Evolutionary conservation across 2,888 invertebrate species (phyloP).

Genomic region (Aspidiotus rigidus): DNA sequence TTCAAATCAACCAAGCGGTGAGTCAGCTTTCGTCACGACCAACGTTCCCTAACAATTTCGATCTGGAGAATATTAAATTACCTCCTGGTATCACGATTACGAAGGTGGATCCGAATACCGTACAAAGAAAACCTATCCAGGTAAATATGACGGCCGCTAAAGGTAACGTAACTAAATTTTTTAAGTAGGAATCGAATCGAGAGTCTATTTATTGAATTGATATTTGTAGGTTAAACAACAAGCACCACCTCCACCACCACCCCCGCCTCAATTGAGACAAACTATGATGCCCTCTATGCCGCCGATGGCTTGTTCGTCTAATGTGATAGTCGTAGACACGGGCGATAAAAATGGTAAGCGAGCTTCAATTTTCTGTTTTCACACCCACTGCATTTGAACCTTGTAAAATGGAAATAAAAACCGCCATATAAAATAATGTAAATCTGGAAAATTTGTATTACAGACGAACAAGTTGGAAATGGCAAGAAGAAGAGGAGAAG

Average conservation of each 20-base stretch:
- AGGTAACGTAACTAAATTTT: neutral
- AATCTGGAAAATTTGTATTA: slow-evolving; percentile 22
- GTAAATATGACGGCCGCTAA: neutral
- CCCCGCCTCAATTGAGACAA: slow-evolving; percentile 18
- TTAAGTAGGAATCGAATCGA: neutral
- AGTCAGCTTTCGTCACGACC: slow-evolving; percentile 38
- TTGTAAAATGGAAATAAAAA: neutral
- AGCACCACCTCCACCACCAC: slow-evolving; percentile 8
- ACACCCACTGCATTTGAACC: too few species aligned
- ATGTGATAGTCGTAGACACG: slow-evolving; percentile 54
- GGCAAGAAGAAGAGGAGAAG: slow-evolving; percentile 28
- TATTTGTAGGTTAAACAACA: slow-evolving; percentile 20
- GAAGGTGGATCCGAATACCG: slow-evolving; percentile 43
- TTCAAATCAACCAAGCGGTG: slow-evolving; percentile 40
- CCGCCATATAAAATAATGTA: neutral
- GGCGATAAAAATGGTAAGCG: slow-evolving; percentile 40
- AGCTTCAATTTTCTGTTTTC: too few species aligned
- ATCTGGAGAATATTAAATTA: slow-evolving; percentile 53
- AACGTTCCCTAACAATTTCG: slow-evolving; percentile 37
- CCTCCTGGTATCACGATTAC: slow-evolving; percentile 68
- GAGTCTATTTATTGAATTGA: neutral
- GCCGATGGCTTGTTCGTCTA: slow-evolving; percentile 35
- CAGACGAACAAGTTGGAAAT: slow-evolving; percentile 44
- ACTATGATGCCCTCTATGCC: slow-evolving; percentile 22
- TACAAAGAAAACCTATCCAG: slow-evolving; percentile 25